Conservation (phyloP, 2,113 vertebrate species). For the Choloepus hoffmanni region DNA sequence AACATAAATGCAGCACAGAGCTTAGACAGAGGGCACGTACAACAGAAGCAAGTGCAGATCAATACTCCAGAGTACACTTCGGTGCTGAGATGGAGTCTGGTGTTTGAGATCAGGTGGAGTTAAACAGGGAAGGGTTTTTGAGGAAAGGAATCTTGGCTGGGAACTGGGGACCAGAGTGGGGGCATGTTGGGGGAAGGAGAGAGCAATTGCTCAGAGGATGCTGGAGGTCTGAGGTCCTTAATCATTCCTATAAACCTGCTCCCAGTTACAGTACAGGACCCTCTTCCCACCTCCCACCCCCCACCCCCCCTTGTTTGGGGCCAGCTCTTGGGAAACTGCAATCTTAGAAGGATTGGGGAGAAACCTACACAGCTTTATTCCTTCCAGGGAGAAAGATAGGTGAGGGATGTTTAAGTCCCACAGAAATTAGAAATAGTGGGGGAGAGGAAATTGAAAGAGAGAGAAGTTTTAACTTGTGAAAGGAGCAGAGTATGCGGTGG, state of each 20-base stretch:
- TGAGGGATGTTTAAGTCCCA: background rate
- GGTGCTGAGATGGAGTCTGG: background rate
- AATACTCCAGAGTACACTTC: background rate
- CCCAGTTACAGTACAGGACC: background rate
- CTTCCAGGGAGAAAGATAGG: background rate
- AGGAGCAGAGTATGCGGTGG: background rate
- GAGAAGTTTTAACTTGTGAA: constrained; percentile 48
- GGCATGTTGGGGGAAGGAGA: background rate
- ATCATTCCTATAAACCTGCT: background rate
- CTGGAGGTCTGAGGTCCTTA: background rate
- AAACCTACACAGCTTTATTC: background rate
- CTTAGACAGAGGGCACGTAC: fast-evolving
- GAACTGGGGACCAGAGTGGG: background rate
- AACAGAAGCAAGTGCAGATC: background rate
- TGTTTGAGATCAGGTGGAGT: background rate
- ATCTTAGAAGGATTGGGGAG: background rate
- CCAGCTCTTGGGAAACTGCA: background rate
- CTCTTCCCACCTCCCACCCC: background rate
- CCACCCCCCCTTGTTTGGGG: background rate
- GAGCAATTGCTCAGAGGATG: background rate
- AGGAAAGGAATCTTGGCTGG: background rate
- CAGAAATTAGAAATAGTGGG: background rate
- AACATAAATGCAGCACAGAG: background rate
- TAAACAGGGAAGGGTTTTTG: background rate
- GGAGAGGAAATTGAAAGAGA: background rate